phyloP scores from a whole-genome alignment of 2,888 invertebrate species.

The Phengaris alcon region DNA sequence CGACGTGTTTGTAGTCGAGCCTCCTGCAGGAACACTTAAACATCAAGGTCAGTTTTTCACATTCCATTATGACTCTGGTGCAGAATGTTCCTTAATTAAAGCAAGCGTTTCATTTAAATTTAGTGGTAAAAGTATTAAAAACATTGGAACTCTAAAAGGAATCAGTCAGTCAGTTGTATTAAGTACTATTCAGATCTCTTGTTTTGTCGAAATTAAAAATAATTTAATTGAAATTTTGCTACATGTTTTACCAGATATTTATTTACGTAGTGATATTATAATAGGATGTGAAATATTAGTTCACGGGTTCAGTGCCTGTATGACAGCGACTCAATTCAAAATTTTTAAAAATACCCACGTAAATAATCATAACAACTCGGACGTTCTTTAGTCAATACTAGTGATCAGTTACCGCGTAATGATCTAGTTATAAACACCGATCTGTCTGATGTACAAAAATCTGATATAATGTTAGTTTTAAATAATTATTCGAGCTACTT shows the following conservation, averaged over 20 bases:
- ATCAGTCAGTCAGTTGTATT: neutral
- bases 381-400: neutral
- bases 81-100: too few species aligned
- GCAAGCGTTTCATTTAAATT: too few species aligned
- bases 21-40: too few species aligned
- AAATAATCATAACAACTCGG: neutral
- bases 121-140: too few species aligned
- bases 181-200: conserved; percentile 9
- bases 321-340: conserved; percentile 24
- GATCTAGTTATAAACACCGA: neutral
- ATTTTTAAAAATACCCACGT: neutral
- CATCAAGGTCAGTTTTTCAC: too few species aligned
- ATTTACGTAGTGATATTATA: conserved; percentile 29
- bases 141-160: neutral
- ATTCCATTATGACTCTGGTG: too few species aligned
- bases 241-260: conserved; percentile 33
- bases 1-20: too few species aligned
- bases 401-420: neutral
- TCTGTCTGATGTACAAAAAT: neutral
- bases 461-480: neutral
- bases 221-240: conserved; percentile 31
- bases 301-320: conserved; percentile 27
- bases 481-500: neutral
- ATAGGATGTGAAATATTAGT: conserved; percentile 33
- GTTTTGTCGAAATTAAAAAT: conserved; percentile 30